These are phyloP conservation scores for Porites evermanni DNA, from an alignment of 92 coral and sea anemone genomes.

Conservation along the genomic window DNA sequence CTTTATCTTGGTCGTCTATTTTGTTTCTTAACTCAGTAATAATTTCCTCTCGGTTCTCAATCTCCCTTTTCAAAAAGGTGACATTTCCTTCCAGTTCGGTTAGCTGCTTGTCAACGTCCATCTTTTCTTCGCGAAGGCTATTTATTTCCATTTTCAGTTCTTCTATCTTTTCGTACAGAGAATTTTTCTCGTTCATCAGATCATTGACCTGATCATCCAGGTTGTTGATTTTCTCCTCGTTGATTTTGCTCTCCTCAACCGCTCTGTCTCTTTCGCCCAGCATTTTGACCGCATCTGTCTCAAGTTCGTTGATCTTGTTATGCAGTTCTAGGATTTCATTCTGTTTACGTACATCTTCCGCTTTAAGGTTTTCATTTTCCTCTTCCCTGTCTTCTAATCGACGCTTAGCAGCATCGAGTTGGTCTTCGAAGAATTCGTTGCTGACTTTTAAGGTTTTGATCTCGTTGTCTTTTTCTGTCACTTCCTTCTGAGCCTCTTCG, in stretches of 20 bases:
- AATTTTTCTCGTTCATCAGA: constrained; percentile 76
- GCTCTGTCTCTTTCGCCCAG: constrained; percentile 90
- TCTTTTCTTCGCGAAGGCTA: constrained; percentile 82
- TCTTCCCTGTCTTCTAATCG: constrained; percentile 69
- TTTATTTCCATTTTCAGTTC: constrained; percentile 77
- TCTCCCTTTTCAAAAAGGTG: constrained; percentile 79
- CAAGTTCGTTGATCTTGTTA: constrained; percentile 84
- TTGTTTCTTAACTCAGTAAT: constrained; percentile 83
- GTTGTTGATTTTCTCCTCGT: constrained; percentile 65
- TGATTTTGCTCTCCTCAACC: constrained; percentile 79
- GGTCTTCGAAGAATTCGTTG: constrained; percentile 80
- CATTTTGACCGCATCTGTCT: constrained; percentile 76
- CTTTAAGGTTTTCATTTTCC: constrained; percentile 73
- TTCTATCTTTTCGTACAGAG: constrained; percentile 82
- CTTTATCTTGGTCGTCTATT: constrained; percentile 80
- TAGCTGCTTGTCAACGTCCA: constrained; percentile 77
- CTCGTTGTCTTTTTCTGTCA: constrained; percentile 81
- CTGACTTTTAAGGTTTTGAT: constrained; percentile 73
- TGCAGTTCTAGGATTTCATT: constrained; percentile 82
- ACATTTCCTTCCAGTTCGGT: constrained; percentile 91
- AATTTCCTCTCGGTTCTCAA: constrained; percentile 78
- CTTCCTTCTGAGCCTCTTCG: constrained; percentile 74
- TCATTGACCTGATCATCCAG: constrained; percentile 90
- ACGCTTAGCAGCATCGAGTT: constrained; percentile 77
- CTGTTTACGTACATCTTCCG: constrained; percentile 67